Conservation (phyloP, 2,113 vertebrate species). For the Ciconia stormi region DNA sequence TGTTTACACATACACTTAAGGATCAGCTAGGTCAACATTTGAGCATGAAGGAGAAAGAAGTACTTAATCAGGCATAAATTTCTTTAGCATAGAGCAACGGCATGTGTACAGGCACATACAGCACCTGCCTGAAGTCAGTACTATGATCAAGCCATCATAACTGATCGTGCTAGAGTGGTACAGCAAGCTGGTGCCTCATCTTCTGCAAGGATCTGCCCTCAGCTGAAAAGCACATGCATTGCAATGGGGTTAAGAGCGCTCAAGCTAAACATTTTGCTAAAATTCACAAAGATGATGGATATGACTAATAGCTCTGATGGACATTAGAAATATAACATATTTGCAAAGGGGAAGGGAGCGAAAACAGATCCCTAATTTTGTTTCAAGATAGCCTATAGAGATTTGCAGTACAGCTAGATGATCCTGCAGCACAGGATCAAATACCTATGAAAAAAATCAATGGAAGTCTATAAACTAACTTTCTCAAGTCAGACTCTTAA, state of each 20-base stretch:
- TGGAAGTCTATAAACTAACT: neutral
- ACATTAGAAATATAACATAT: neutral
- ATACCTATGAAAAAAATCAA: neutral
- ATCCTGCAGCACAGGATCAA: neutral
- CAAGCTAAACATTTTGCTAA: neutral
- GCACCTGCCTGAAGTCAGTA: neutral
- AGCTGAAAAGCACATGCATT: fast-evolving
- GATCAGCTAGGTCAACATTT: neutral
- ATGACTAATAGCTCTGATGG: neutral
- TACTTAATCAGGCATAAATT: neutral
- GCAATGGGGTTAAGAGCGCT: neutral
- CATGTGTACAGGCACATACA: neutral
- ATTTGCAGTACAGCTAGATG: neutral
- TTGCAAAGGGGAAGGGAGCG: neutral
- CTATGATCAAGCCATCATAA: neutral
- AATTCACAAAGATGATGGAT: neutral
- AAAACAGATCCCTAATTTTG: neutral
- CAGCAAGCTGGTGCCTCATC: neutral
- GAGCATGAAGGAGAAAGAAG: neutral
- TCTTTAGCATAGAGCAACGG: neutral
- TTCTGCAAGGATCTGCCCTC: neutral
- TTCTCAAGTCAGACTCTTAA: neutral
- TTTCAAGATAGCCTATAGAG: neutral
- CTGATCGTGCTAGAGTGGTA: neutral
- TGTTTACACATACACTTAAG: neutral